Evolutionary conservation across 2,888 invertebrate species (phyloP), one percentile per base, ranked within the genome.

Genomic region (Agrypnus murinus): DNA sequence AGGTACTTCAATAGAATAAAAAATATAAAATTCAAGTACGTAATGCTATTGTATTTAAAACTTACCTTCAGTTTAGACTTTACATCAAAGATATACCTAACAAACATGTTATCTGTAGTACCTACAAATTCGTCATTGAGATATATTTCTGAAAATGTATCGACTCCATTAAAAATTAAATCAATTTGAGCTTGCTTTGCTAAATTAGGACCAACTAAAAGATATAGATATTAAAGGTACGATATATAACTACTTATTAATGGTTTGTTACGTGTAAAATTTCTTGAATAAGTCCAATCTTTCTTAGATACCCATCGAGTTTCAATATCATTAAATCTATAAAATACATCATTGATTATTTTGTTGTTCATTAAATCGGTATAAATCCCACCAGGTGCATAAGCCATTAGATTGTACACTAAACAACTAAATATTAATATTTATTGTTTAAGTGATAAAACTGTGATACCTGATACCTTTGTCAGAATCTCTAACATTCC

Each of bases 231-330:
- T 58, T 15, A 58, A 6, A n/a, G n/a, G n/a, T n/a, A n/a, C n/a
- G n/a, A n/a, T n/a, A n/a, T n/a, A n/a, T n/a, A n/a, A 14, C n/a
- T 10, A 31, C 36, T 36, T 36, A 3, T 8, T 36, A 36, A 36
- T 36, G 36, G n/a, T 36, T 40, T 12, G 7, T 40, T 87, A 94
- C 95, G 90, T 80, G 87, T 82, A 81, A 97, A 95, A 14, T 81
- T 85, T 67, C 87, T 89, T 0, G 85, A 86, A 81, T 95, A 98
- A 0, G 89, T 92, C 95, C 98, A 96, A 65, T 92, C 88, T 48
- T 91, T 91, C 75, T 91, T 88, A 0, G 93, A 92, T 15, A 98
- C 91, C 97, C 97, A 97, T 78, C 94, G 88, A 65, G 93, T 91
- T 31, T 88, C 85, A 0, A 92, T 87, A 85, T 98, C 97, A 83